phyloP scores from a whole-genome alignment of 2,113 vertebrate species.

The Onychostruthus taczanowskii region DNA sequence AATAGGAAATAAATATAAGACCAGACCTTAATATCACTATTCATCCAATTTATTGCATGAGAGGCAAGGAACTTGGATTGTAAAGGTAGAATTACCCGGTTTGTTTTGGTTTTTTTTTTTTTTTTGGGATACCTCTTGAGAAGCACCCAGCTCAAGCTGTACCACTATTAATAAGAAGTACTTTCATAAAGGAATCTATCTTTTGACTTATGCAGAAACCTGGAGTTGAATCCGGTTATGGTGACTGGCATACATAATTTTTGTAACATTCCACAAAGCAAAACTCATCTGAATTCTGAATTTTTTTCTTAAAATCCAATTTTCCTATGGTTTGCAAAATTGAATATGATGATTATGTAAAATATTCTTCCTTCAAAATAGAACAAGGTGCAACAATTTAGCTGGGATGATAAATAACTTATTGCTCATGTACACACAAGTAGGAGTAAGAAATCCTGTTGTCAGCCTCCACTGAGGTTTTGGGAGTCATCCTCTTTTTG shows the following conservation, averaged over 20 bases:
- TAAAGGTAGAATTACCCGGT: not conserved
- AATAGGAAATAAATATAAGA: not conserved
- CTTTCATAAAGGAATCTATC: not conserved
- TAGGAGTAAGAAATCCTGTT: not conserved
- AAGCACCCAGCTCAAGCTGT: not conserved
- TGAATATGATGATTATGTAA: not conserved
- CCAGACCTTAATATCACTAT: not conserved
- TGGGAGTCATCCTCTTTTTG: not conserved
- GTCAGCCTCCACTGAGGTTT: not conserved
- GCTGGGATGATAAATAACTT: not conserved
- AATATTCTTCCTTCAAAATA: not conserved
- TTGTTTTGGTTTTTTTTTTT: not conserved
- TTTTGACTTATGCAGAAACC: not conserved
- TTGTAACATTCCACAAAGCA: not conserved
- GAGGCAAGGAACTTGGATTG: not conserved
- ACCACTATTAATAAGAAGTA: not conserved
- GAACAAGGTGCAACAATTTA: not conserved
- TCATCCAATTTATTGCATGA: not conserved
- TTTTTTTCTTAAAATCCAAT: not conserved
- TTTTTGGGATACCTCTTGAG: not conserved
- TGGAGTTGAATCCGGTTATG: fast-evolving
- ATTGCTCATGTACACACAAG: not conserved
- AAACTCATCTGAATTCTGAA: not conserved
- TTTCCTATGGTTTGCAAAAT: not conserved
- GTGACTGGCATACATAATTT: fast-evolving